These are phyloP conservation scores for Phalera bucephala DNA, from an alignment of 2,888 invertebrate species.

Conservation along the genomic window DNA sequence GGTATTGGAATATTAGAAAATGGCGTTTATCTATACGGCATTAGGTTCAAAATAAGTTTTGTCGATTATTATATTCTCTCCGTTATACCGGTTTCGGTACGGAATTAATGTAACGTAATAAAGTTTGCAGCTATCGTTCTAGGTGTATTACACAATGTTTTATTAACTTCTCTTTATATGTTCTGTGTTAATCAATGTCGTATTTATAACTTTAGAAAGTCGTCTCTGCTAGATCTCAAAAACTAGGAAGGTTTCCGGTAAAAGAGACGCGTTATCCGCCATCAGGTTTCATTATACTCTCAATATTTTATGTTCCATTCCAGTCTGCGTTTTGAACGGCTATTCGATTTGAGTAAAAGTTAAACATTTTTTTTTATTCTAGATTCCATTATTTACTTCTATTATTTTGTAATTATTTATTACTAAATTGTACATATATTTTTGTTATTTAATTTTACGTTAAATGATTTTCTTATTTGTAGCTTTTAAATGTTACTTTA, in stretches of 20 bases:
- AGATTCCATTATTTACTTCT: slow-evolving; percentile 50
- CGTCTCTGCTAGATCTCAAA: slow-evolving; percentile 38
- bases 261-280: slow-evolving; percentile 23
- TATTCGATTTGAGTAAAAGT: slow-evolving; percentile 31
- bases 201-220: neutral
- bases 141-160: neutral
- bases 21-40: neutral
- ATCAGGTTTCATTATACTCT: slow-evolving; percentile 24
- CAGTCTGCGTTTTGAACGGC: slow-evolving; percentile 50
- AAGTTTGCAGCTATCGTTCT: slow-evolving; percentile 18
- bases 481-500: slow-evolving; percentile 46
- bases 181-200: neutral
- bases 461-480: slow-evolving; percentile 54
- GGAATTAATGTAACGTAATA: slow-evolving; percentile 31
- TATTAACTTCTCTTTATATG: neutral
- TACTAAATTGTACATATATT: slow-evolving; percentile 78
- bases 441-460: slow-evolving; percentile 82
- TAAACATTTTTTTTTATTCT: slow-evolving; percentile 43
- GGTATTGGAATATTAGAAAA: neutral
- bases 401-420: slow-evolving; percentile 76
- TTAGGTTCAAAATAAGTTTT: neutral
- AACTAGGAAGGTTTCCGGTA: slow-evolving; percentile 29
- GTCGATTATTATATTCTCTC: neutral
- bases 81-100: neutral
- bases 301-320: slow-evolving; percentile 50